Conservation (phyloP, 2,113 vertebrate genomes). For the Lamprologus sp. region DNA sequence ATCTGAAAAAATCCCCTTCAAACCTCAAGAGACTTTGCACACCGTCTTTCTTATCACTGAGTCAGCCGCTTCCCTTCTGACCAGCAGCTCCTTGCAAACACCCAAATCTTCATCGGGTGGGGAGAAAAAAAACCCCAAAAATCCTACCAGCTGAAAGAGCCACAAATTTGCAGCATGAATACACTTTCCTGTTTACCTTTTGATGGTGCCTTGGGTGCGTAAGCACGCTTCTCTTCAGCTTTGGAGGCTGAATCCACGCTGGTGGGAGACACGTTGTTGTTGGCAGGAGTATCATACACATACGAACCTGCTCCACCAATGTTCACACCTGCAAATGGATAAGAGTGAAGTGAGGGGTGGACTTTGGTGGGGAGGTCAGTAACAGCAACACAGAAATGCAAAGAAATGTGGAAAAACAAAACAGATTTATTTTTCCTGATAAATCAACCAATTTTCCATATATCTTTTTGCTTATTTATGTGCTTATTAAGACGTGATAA, state of each 20-base stretch:
- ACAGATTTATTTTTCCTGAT: neutral
- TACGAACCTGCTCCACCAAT: conserved; percentile 92
- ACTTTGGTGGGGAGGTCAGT: neutral
- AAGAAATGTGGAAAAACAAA: neutral
- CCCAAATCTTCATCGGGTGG: neutral
- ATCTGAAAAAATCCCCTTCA: neutral
- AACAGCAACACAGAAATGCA: neutral
- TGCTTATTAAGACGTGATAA: neutral
- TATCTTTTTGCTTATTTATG: neutral
- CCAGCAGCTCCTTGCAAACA: neutral
- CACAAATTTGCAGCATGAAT: neutral
- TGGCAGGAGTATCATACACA: conserved; percentile 82
- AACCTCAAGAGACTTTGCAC: neutral
- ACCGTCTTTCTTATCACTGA: neutral
- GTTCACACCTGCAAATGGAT: conserved; percentile 79
- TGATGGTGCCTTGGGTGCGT: conserved; percentile 71
- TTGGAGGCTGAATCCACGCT: conserved; percentile 68
- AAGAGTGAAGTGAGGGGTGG: neutral
- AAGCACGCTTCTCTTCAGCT: conserved; percentile 76
- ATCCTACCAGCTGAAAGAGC: neutral
- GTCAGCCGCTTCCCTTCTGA: neutral
- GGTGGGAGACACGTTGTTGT: conserved; percentile 65
- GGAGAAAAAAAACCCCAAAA: neutral
- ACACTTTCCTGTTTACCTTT: conserved; percentile 73
- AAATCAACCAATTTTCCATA: neutral